These are phyloP conservation scores for Himalopsyche tibetana DNA, from an alignment of 2,888 invertebrate species.

Conservation along the genomic window DNA sequence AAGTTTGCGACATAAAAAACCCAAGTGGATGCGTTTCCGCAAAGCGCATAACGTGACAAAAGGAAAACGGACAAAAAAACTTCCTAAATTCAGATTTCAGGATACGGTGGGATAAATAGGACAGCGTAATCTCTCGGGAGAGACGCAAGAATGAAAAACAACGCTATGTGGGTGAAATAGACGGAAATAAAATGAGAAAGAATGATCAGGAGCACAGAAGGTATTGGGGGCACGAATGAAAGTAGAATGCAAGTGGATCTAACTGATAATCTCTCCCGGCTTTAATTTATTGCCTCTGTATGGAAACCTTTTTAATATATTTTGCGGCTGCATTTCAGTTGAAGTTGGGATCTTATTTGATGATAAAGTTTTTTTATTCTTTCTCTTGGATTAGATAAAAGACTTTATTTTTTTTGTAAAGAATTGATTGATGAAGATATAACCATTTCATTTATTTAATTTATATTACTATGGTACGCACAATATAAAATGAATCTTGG, in stretches of 20 bases:
- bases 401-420: not conserved
- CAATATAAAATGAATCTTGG: no score
- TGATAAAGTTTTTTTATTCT: not conserved
- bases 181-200: slow-evolving; percentile 48
- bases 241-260: slow-evolving; percentile 41
- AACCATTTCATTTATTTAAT: no score
- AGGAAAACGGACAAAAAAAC: not conserved
- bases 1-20: not conserved
- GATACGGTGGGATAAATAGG: slow-evolving; percentile 61
- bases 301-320: slow-evolving; percentile 36
- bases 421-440: no score
- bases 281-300: slow-evolving; percentile 55
- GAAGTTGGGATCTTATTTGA: not conserved
- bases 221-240: not conserved
- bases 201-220: slow-evolving; percentile 26
- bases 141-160: slow-evolving; percentile 47
- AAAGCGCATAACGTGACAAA: not conserved
- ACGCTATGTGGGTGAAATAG: slow-evolving; percentile 34
- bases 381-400: not conserved
- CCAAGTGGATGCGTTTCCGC: not conserved
- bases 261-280: slow-evolving; percentile 49
- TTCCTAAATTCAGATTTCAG: not conserved
- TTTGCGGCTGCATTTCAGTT: not conserved
- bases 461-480: no score
- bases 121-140: slow-evolving; percentile 60